Evolutionary conservation across 2,797 vertebrate species (phyloP), one percentile per base, ranked within the genome.

Genomic region (Pelochelys cantorii): DNA sequence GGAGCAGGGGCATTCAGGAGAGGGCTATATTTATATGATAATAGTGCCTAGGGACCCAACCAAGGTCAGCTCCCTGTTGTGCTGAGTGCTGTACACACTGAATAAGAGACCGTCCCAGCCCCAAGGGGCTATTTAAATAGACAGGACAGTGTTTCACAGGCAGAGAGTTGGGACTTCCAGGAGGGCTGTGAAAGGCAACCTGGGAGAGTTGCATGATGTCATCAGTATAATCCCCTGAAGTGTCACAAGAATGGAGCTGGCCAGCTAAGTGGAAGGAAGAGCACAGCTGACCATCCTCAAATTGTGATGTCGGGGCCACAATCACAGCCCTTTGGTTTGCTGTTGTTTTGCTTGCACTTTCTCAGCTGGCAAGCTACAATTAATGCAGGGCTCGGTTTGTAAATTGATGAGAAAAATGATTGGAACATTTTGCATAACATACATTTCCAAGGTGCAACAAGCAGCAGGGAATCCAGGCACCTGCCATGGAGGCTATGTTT

Each of bases 151-250:
- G 59, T 29, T 62, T 62, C 27, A 14, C 5, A 31, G 59, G 11
- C 27, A 14, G 59, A 14, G 59, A 14, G 27, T 31, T 3, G 5
- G 7, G 59, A 62, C 13, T 3, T 12, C 27, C 27, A 31, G 12
- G 27, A 29, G 13, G 27, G 27, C 29, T 27, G 27, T 29, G 59
- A 62, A 62, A 29, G 59, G 59, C 59, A 62, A 29, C 59, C 59
- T 62, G 59, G 27, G 59, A 31, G 59, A 31, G 27, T 62, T 12
- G 5, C 59, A 62, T 14, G 59, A 12, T 31, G 27, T 94, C 96
- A 89, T 96, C 94, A 92, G 95, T 78, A 91, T 96, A 95, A 96
- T 95, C 88, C 92, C 89, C 95, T 83, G 79, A 95, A 94, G 94
- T 95, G 94, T 94, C 95, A 87, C 94, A 94, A 94, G 86, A 93